These are phyloP conservation scores for Morone chrysops DNA, from an alignment of 2,113 vertebrate species.

Conservation along the genomic window DNA sequence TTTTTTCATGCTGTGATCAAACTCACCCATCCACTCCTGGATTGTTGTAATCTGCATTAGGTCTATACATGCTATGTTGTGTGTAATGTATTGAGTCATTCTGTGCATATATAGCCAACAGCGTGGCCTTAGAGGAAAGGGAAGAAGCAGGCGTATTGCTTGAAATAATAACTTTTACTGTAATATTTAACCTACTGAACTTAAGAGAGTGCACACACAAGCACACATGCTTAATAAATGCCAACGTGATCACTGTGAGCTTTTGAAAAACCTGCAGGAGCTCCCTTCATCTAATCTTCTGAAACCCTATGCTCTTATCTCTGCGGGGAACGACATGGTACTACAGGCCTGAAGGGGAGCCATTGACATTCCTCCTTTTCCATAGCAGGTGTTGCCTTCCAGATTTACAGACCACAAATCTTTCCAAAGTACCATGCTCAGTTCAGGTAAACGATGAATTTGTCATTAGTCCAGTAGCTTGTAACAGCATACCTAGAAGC, in stretches of 20 bases:
- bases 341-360: neutral
- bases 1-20: slow-evolving; percentile 13
- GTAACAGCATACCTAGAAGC: neutral
- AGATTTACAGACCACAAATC: neutral
- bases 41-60: neutral
- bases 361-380: neutral
- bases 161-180: neutral
- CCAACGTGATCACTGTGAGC: no score
- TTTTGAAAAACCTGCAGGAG: slow-evolving; percentile 38
- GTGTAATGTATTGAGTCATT: neutral
- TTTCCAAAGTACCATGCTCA: neutral
- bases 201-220: neutral
- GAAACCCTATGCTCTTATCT: slow-evolving; percentile 24
- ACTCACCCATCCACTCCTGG: neutral
- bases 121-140: neutral
- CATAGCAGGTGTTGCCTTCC: neutral
- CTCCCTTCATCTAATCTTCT: slow-evolving; percentile 16
- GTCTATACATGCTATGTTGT: neutral
- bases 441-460: slow-evolving; percentile 26
- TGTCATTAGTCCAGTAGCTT: slow-evolving; percentile 24
- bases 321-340: slow-evolving; percentile 12
- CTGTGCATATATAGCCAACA: neutral
- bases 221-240: neutral
- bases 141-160: neutral
- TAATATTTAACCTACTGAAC: slow-evolving; percentile 17